phyloP scores from a whole-genome alignment of 2,888 invertebrate genomes.

The Trachelus troglodyta region DNA sequence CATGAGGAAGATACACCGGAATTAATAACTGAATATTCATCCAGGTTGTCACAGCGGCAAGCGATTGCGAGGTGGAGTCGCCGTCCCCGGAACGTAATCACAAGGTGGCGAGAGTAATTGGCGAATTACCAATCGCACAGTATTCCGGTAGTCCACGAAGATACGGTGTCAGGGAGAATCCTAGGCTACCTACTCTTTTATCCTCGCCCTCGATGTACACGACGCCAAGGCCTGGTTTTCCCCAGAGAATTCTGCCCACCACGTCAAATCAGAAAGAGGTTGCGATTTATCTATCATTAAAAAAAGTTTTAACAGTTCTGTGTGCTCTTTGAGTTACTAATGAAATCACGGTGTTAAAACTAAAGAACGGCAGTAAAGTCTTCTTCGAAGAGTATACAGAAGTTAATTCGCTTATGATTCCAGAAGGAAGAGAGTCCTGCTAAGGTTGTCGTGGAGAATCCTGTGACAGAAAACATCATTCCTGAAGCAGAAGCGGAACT shows the following conservation, averaged over 20 bases:
- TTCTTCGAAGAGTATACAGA: neutral
- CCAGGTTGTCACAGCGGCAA: conserved; percentile 59
- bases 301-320: neutral
- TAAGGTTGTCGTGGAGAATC: conserved; percentile 50
- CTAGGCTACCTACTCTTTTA: conserved; percentile 71
- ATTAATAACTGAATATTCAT: neutral
- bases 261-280: conserved; percentile 63
- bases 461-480: conserved; percentile 49
- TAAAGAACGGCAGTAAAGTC: neutral
- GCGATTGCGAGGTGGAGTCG: conserved; percentile 59
- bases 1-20: neutral
- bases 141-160: conserved; percentile 92
- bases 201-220: conserved; percentile 76
- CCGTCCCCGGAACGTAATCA: conserved; percentile 62
- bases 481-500: conserved; percentile 39
- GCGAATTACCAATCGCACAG: conserved; percentile 90
- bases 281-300: neutral
- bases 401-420: conserved; percentile 2
- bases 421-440: conserved; percentile 56
- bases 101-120: conserved; percentile 77
- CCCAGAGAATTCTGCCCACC: conserved; percentile 73
- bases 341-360: neutral
- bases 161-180: conserved; percentile 74
- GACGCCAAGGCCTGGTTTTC: conserved; percentile 88
- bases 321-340: neutral